These are phyloP conservation scores for Planiliza haematocheilus DNA, from an alignment of 2,113 vertebrate species.

Conservation along the genomic window DNA sequence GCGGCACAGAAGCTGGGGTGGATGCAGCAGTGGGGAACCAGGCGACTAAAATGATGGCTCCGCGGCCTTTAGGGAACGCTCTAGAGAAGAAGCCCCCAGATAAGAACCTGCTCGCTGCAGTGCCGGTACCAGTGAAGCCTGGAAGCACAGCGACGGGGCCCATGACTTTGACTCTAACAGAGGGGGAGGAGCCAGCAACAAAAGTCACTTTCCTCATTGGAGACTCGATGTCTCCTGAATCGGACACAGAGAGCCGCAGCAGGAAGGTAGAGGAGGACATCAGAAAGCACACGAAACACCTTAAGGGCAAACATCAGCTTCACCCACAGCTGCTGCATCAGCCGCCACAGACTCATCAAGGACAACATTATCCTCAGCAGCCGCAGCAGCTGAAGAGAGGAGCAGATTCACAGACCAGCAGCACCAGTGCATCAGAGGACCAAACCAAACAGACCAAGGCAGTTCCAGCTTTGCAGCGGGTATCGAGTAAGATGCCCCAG, in stretches of 20 bases:
- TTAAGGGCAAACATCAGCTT: constrained; percentile 74
- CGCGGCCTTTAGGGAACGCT: constrained; percentile 71
- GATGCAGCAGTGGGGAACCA: constrained; percentile 63
- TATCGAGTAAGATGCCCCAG: constrained; percentile 80
- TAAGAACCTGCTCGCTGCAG: constrained; percentile 80
- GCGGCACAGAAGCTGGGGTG: constrained; percentile 60
- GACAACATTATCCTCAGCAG: constrained; percentile 29
- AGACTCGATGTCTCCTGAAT: constrained; percentile 97
- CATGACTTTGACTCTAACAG: constrained; percentile 53
- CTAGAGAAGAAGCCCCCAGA: constrained; percentile 94
- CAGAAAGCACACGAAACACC: constrained; percentile 85
- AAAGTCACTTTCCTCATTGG: constrained; percentile 98
- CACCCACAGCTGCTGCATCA: constrained; percentile 58
- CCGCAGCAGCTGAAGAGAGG: constrained; percentile 57
- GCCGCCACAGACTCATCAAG: constrained; percentile 54
- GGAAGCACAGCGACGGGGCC: constrained; percentile 40
- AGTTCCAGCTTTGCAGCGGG: constrained; percentile 76
- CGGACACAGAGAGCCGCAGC: constrained; percentile 92
- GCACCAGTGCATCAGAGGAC: constrained; percentile 84
- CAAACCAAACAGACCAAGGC: constrained; percentile 85
- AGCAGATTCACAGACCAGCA: constrained; percentile 58
- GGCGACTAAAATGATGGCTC: constrained; percentile 45
- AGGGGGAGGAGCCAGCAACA: constrained; percentile 80
- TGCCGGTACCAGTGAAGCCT: constrained; percentile 34
- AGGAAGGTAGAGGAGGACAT: constrained; percentile 88